These are phyloP conservation scores for Syrista parreyssii DNA, from an alignment of 2,888 invertebrate genomes.

Conservation along the genomic window DNA sequence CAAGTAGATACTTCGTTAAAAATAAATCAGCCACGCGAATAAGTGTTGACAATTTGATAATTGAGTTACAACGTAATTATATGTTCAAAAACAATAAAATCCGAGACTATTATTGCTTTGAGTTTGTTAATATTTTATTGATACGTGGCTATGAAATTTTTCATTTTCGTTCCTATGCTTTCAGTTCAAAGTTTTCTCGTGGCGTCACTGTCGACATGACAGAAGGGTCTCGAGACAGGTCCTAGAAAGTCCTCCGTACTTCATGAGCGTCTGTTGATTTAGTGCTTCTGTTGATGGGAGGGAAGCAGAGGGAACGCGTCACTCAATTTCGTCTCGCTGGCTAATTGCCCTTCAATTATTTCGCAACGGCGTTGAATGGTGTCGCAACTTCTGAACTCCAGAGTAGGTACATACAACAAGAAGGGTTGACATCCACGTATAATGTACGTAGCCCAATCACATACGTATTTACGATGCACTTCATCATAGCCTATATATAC, in stretches of 20 bases:
- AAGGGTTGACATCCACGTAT: not conserved
- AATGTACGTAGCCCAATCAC: not conserved
- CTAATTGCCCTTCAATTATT: slow-evolving; percentile 19
- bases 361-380: slow-evolving; percentile 2
- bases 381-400: not conserved
- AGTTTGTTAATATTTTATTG: not conserved
- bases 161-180: not conserved
- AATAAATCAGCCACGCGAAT: not conserved
- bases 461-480: not conserved
- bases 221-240: not conserved
- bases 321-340: slow-evolving; percentile 15
- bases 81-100: not conserved
- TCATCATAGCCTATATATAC: not conserved
- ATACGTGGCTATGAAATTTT: not conserved
- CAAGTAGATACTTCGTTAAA: not conserved
- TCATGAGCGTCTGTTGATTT: slow-evolving; percentile 20
- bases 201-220: slow-evolving; percentile 18
- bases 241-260: slow-evolving; percentile 10
- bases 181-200: not conserved
- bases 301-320: slow-evolving; percentile 4
- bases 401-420: not conserved
- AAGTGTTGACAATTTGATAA: not conserved
- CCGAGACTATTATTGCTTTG: not conserved
- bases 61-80: not conserved
- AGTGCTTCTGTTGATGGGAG: slow-evolving; percentile 12